Percentiles rank a stretch among this genome's conserved stretches.
Evolutionary conservation across 2,113 vertebrate genomes (phyloP).

Genomic region (Ivindomyrus marchei): DNA sequence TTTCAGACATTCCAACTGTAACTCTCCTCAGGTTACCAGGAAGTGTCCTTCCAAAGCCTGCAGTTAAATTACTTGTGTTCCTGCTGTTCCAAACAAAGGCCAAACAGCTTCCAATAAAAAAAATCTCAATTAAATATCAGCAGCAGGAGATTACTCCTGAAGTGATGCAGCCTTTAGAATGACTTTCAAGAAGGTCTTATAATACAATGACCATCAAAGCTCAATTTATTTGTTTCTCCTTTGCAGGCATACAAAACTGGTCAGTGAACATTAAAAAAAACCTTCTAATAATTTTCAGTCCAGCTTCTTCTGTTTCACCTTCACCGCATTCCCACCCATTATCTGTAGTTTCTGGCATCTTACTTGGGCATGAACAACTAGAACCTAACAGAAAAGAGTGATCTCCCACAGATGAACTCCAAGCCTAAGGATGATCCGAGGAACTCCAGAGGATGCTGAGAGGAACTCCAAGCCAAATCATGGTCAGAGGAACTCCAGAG

Average conservation of each 20-base stretch:
- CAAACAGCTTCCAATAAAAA: constrained; percentile 10
- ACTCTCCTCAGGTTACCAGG: constrained; percentile 3
- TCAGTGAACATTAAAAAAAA: neutral
- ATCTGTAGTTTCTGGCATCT: neutral
- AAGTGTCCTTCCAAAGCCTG: constrained; percentile 2
- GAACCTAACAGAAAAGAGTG: neutral
- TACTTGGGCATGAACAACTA: neutral
- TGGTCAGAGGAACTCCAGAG: neutral
- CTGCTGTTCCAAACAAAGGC: constrained; percentile 2
- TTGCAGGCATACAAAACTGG: neutral
- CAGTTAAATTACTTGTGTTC: constrained; percentile 7
- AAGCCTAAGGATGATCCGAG: neutral
- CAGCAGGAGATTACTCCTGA: constrained; percentile 9
- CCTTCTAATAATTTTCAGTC: neutral
- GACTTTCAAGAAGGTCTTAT: neutral
- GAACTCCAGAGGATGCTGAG: neutral
- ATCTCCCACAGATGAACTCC: neutral
- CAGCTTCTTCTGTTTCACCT: neutral
- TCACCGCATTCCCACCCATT: neutral
- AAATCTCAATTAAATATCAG: constrained; percentile 5
- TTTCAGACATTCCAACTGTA: neutral
- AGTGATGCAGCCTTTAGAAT: constrained; percentile 1
- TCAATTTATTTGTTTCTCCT: neutral
- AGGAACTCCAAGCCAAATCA: neutral
- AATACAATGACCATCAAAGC: neutral